phyloP scores from a whole-genome alignment of 2,888 invertebrate genomes.

The Stenodera caucasica region DNA sequence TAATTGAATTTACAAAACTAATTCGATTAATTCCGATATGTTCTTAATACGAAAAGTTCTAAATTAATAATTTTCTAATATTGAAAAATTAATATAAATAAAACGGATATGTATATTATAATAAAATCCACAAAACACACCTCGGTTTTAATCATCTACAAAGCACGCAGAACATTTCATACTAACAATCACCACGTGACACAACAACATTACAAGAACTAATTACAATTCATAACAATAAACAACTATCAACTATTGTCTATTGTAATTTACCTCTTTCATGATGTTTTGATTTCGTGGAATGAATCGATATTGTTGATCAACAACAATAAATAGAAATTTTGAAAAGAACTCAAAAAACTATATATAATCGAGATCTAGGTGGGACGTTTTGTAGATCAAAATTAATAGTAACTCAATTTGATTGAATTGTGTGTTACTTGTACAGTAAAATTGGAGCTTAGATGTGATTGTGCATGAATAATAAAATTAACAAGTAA shows the following conservation, averaged over 20 bases:
- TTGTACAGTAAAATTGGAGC: no score
- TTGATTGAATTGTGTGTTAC: no score
- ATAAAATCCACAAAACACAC: conserved; percentile 4
- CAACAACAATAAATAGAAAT: background rate
- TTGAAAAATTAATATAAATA: no score
- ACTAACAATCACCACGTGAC: conserved; percentile 14
- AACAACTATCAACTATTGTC: conserved; percentile 23
- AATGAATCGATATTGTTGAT: background rate
- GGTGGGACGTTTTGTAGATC: background rate
- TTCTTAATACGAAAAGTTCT: background rate
- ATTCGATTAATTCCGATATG: background rate
- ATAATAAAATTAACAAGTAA: background rate
- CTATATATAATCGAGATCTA: background rate
- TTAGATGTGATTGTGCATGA: no score
- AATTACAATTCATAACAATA: conserved; percentile 21
- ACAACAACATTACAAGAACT: conserved; percentile 16
- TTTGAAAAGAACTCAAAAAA: background rate
- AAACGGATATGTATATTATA: background rate
- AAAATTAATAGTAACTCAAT: no score
- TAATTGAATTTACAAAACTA: background rate
- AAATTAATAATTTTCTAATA: no score
- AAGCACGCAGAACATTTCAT: conserved; percentile 20
- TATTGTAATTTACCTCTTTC: conserved; percentile 18
- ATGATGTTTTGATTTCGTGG: conserved; percentile 7
- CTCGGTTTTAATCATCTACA: conserved; percentile 18